phyloP scores from a whole-genome alignment of 2,888 invertebrate species.

The Tridacna crocea region DNA sequence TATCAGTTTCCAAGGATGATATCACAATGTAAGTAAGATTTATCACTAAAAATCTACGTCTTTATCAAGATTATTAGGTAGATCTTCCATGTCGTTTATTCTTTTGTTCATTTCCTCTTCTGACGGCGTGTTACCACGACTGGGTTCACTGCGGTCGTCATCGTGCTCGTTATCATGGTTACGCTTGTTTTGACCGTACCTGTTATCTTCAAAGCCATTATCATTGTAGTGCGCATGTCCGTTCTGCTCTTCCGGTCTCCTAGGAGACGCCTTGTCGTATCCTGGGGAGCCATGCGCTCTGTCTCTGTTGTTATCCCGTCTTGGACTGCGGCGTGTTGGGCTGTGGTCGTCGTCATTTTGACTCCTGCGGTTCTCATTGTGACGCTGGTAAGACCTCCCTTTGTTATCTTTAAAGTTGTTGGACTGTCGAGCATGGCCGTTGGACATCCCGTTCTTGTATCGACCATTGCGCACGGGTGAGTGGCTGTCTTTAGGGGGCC shows the following conservation, averaged over 20 bases:
- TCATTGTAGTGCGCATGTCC: slow-evolving; percentile 6
- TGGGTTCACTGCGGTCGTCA: slow-evolving; percentile 12
- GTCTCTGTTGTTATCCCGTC: slow-evolving; percentile 12
- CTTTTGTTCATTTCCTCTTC: slow-evolving; percentile 41
- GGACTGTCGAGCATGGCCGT: slow-evolving; percentile 31
- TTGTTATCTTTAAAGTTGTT: slow-evolving; percentile 29
- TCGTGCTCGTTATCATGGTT: slow-evolving; percentile 22
- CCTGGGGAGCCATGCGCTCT: background rate
- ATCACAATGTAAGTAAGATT: background rate
- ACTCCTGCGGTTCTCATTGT: slow-evolving; percentile 25
- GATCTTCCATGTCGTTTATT: slow-evolving; percentile 42
- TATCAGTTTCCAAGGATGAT: background rate
- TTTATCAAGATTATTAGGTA: slow-evolving; percentile 32
- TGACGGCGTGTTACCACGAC: slow-evolving; percentile 26
- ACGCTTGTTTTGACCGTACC: background rate
- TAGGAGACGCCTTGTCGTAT: background rate
- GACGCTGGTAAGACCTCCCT: slow-evolving; percentile 37
- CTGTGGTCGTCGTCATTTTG: slow-evolving; percentile 22
- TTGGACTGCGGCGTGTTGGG: slow-evolving; percentile 3
- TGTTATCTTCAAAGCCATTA: slow-evolving; percentile 3
- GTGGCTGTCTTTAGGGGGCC: slow-evolving; percentile 3
- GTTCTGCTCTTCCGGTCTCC: slow-evolving; percentile 14
- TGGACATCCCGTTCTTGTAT: slow-evolving; percentile 17
- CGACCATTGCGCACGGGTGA: slow-evolving; percentile 47
- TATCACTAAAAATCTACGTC: slow-evolving; percentile 39